Percentiles rank a stretch among this genome's conserved stretches.
These are phyloP conservation scores for Acronicta aceris DNA, from an alignment of 2,888 invertebrate genomes.

Conservation along the genomic window DNA sequence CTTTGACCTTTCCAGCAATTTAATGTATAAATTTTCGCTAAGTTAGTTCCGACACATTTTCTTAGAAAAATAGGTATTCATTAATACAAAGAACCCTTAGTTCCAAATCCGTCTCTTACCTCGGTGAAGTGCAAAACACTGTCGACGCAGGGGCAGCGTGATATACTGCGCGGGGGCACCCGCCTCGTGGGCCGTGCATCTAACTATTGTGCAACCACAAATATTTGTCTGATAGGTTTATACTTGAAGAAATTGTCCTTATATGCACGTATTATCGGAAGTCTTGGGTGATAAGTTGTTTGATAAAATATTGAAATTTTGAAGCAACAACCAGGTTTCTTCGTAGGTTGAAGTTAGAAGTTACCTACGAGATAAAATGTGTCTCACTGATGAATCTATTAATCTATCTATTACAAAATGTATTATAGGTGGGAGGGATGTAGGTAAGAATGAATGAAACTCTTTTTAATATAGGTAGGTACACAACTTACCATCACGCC, in stretches of 20 bases:
- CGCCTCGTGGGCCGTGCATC: slow-evolving; percentile 76
- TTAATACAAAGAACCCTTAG: background rate
- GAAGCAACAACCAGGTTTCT: background rate
- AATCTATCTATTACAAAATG: no score
- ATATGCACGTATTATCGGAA: slow-evolving; percentile 40
- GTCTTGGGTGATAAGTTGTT: slow-evolving; percentile 38
- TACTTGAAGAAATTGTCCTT: slow-evolving; percentile 54
- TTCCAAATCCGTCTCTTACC: slow-evolving; percentile 62
- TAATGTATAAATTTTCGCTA: no score
- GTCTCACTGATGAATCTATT: no score
- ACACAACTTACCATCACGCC: no score
- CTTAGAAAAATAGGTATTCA: background rate
- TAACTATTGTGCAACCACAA: slow-evolving; percentile 58
- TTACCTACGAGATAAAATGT: no score
- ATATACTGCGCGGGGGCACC: slow-evolving; percentile 80
- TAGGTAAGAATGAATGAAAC: no score
- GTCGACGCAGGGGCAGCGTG: slow-evolving; percentile 75
- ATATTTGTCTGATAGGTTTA: slow-evolving; percentile 57
- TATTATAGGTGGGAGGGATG: no score
- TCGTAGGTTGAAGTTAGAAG: no score
- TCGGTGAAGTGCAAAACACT: slow-evolving; percentile 83
- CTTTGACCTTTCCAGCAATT: no score
- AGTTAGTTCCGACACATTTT: no score
- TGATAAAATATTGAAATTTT: slow-evolving; percentile 14
- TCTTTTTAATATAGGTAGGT: no score